A percentile compares a stretch with the other conserved stretches of the same genome.
Conservation (phyloP, 2,888 invertebrate species). For the Nemurella pictetii region DNA sequence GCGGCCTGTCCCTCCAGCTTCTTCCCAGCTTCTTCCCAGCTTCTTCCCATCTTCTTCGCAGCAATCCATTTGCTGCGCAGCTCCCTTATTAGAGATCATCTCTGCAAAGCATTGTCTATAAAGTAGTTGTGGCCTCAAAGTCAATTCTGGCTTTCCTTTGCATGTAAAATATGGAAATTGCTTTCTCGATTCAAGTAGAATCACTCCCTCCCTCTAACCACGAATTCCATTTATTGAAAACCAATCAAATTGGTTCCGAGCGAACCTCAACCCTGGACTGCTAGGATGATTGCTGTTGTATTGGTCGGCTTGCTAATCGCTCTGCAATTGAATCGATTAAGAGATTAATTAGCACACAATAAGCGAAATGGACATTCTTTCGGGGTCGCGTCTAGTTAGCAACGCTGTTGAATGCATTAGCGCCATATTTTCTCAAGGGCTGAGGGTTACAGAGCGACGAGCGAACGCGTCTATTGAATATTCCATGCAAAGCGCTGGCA, state of each 20-base stretch:
- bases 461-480: neutral
- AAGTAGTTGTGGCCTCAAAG: neutral
- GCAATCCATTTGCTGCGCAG: neutral
- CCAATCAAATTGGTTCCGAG: neutral
- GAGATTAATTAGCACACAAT: neutral
- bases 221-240: neutral
- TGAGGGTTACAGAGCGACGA: no score
- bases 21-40: no score
- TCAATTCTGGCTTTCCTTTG: neutral
- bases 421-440: neutral
- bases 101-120: neutral
- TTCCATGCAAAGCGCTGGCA: neutral
- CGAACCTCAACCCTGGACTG: neutral
- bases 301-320: neutral
- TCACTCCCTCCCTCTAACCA: neutral
- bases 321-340: neutral
- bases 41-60: neutral
- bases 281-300: neutral
- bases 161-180: slow-evolving; percentile 22
- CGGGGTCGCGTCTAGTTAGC: neutral
- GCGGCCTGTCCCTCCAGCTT: neutral
- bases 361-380: neutral
- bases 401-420: neutral
- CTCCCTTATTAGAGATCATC: neutral
- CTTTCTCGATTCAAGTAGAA: slow-evolving; percentile 16